Conservation (phyloP, 2,113 vertebrate species). For the Nansenia antarctica region DNA sequence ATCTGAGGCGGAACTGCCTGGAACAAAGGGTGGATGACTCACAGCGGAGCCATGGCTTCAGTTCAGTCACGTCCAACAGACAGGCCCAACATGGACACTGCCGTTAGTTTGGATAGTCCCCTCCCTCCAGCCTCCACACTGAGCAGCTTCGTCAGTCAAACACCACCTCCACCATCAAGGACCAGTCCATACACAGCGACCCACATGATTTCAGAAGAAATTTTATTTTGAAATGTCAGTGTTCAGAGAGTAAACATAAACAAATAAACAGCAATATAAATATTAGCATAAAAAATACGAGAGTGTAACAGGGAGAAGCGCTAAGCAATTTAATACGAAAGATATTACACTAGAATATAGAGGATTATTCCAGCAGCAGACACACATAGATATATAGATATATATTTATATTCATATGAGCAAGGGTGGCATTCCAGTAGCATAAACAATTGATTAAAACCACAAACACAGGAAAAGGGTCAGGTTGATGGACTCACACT, state of each 20-base stretch:
- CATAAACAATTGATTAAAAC: conserved; percentile 73
- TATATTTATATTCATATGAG: conserved; percentile 76
- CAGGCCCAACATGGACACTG: neutral
- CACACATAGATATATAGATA: conserved; percentile 78
- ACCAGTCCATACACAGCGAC: neutral
- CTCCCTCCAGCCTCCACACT: neutral
- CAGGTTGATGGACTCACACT: conserved; percentile 70
- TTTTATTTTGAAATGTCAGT: conserved; percentile 94
- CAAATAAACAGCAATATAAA: conserved; percentile 97
- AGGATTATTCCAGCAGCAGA: conserved; percentile 87
- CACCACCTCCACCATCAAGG: conserved; percentile 18
- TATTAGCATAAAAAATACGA: conserved; percentile 99
- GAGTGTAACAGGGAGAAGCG: conserved; percentile 85
- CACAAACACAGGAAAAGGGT: conserved; percentile 77
- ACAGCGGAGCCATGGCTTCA: neutral
- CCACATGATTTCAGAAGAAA: conserved; percentile 80
- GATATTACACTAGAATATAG: conserved; percentile 91
- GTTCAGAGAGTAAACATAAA: conserved; percentile 84
- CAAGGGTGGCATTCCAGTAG: conserved; percentile 86
- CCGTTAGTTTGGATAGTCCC: neutral
- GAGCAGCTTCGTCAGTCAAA: conserved; percentile 75
- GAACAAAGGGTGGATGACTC: neutral
- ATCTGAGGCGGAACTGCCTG: neutral
- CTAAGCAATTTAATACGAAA: conserved; percentile 90
- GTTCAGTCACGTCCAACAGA: neutral